Conservation (phyloP, 2,888 invertebrate genomes). For the Oscheius sp. region DNA sequence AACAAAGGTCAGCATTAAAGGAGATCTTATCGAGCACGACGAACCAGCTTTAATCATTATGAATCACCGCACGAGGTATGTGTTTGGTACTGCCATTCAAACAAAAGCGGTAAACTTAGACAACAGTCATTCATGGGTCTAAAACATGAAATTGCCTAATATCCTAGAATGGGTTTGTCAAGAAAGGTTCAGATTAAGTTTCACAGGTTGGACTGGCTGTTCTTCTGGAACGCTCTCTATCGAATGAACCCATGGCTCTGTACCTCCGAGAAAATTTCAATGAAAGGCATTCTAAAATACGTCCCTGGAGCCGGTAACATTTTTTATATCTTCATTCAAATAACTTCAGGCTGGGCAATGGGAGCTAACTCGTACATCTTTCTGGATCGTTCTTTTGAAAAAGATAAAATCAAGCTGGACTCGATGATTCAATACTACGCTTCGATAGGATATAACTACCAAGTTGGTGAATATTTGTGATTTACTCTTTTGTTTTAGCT, state of each 20-base stretch:
- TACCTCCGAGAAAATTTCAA: conserved; percentile 82
- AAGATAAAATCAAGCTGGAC: conserved; percentile 81
- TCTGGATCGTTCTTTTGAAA: conserved; percentile 85
- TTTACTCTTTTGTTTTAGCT: conserved; percentile 76
- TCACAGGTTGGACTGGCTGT: conserved; percentile 85
- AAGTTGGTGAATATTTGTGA: conserved; percentile 66
- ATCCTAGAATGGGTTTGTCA: too few species aligned
- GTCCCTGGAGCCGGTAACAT: conserved; percentile 60
- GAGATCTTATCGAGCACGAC: conserved; percentile 75
- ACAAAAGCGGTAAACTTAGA: too few species aligned
- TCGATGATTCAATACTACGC: conserved; percentile 83
- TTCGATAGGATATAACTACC: conserved; percentile 79
- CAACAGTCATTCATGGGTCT: too few species aligned
- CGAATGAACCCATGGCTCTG: conserved; percentile 79
- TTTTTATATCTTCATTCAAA: background rate
- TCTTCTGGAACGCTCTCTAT: conserved; percentile 86
- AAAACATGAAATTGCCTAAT: too few species aligned
- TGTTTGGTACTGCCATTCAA: background rate
- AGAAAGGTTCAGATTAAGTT: background rate
- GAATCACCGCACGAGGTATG: conserved; percentile 81
- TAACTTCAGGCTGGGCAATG: conserved; percentile 81
- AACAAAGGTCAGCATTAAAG: conserved; percentile 60
- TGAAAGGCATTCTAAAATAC: conserved; percentile 78
- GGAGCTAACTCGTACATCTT: conserved; percentile 87
- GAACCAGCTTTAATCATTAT: conserved; percentile 85